phyloP scores from a whole-genome alignment of 2,113 vertebrate genomes.

The Pangasianodon gigas region DNA sequence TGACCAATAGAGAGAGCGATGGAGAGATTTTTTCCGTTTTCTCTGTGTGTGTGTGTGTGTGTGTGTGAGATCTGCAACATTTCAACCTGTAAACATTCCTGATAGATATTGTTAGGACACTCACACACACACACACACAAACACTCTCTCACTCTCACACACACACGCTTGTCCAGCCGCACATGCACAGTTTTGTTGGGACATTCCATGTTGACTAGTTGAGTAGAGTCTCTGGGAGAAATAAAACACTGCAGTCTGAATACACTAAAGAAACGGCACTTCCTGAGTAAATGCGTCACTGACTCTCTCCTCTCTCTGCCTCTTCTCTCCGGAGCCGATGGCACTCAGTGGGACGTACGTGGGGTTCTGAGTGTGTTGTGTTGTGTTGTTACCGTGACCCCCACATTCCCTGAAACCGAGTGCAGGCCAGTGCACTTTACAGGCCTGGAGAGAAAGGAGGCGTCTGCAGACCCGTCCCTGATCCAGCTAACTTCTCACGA shows the following conservation, averaged over 20 bases:
- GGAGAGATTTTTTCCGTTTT: background rate
- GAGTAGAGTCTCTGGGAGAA: background rate
- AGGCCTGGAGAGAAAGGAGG: conserved; percentile 40
- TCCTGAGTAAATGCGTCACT: conserved; percentile 36
- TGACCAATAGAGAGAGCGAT: conserved; percentile 2
- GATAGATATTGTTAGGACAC: background rate
- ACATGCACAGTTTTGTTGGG: conserved; percentile 28
- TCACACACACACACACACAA: background rate
- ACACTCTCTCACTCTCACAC: background rate
- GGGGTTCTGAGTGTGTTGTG: conserved; percentile 1
- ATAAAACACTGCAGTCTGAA: conserved; percentile 36
- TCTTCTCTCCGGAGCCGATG: background rate
- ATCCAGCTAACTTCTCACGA: conserved; percentile 20
- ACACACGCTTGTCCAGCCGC: background rate
- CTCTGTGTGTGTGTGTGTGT: background rate
- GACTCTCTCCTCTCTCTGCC: background rate
- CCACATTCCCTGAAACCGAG: conserved; percentile 14
- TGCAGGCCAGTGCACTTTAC: conserved; percentile 61
- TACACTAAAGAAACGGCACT: conserved; percentile 47
- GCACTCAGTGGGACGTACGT: background rate
- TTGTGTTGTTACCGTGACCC: background rate
- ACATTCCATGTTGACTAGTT: conserved; percentile 43
- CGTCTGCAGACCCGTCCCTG: conserved; percentile 22
- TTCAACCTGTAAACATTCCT: conserved; percentile 34
- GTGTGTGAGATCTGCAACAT: background rate